These are phyloP conservation scores for Galaxias olidus DNA, from an alignment of 2,797 vertebrate species.

Conservation along the genomic window DNA sequence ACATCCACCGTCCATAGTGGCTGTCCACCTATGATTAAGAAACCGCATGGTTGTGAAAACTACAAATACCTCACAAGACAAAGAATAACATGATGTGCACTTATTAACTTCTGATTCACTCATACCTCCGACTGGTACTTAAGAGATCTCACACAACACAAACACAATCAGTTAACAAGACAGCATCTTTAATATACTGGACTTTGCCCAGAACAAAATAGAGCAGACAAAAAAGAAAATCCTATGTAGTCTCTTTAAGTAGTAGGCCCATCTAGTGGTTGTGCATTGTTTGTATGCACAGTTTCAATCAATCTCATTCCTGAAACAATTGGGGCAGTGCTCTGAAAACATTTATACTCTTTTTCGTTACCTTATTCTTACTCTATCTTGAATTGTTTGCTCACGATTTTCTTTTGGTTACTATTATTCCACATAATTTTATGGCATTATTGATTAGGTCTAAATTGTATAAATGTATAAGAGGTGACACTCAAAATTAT, in stretches of 20 bases:
- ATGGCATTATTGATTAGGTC: no score
- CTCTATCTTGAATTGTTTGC: no score
- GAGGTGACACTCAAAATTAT: no score
- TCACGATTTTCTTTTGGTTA: no score
- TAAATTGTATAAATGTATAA: no score
- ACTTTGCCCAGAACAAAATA: neutral
- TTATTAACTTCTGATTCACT: slow-evolving; percentile 41
- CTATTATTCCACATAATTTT: no score
- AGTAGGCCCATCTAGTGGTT: slow-evolving; percentile 52
- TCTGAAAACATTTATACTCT: neutral
- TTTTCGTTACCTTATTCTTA: no score
- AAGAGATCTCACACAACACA: no score
- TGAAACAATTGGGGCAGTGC: slow-evolving; percentile 17
- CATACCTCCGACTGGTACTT: neutral
- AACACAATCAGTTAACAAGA: no score
- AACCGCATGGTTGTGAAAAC: neutral
- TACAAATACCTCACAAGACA: slow-evolving; percentile 19
- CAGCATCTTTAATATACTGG: neutral
- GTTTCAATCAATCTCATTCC: slow-evolving; percentile 3
- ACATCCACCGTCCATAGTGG: no score
- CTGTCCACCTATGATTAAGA: slow-evolving; percentile 16
- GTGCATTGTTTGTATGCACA: slow-evolving; percentile 12
- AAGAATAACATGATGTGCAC: slow-evolving; percentile 37
- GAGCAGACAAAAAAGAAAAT: neutral
- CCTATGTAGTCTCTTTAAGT: slow-evolving; percentile 2